These are phyloP conservation scores for Rhagonycha fulva DNA, from an alignment of 2,888 invertebrate genomes.

Conservation along the genomic window DNA sequence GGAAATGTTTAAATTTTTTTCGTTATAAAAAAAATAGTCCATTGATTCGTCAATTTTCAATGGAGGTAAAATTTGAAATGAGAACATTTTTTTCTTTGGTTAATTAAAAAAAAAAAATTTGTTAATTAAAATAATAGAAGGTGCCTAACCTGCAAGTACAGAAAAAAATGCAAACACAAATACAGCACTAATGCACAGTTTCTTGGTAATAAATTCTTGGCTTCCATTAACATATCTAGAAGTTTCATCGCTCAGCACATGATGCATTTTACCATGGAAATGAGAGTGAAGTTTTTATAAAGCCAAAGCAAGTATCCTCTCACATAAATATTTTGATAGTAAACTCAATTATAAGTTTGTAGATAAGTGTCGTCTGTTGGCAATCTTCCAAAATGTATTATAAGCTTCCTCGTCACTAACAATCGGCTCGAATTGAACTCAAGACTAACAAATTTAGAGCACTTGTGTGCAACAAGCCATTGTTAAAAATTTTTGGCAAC, in stretches of 20 bases:
- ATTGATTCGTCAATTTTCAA: too few relatives aligned
- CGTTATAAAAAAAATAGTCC: too few relatives aligned
- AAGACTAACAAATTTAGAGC: background rate
- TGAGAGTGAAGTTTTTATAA: background rate
- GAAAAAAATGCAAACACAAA: conserved; percentile 56
- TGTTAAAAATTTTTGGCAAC: background rate
- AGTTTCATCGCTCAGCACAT: conserved; percentile 56
- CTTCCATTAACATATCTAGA: conserved; percentile 45
- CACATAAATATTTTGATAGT: conserved; percentile 1
- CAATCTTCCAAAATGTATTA: background rate
- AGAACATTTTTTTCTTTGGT: background rate
- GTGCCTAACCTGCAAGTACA: conserved; percentile 51
- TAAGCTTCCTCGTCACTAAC: background rate
- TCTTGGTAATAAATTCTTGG: conserved; percentile 56
- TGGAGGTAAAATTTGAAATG: too few relatives aligned
- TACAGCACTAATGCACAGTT: conserved; percentile 56
- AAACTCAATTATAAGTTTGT: background rate
- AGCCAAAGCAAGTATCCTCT: background rate
- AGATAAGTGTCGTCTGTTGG: background rate
- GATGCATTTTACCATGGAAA: conserved; percentile 49
- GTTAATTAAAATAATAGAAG: background rate
- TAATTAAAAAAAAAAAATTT: too few relatives aligned
- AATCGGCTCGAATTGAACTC: background rate
- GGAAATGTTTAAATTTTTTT: background rate
- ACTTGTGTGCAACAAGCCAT: background rate